Evolutionary conservation across 2,113 vertebrate species (phyloP).

Genomic region (Riparia riparia): DNA sequence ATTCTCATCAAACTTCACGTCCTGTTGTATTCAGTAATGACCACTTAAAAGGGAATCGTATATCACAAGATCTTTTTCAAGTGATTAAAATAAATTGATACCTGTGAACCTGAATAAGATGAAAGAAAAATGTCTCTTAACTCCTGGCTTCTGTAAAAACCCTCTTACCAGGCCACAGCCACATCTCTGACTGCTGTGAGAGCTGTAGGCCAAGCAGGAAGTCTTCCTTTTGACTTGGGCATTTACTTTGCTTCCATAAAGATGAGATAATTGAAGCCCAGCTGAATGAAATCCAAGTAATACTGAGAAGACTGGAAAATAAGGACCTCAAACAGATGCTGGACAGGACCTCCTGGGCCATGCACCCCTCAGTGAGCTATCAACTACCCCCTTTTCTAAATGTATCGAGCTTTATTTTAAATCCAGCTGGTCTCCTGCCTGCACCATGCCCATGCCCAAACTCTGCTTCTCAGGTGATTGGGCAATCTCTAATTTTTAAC

Average conservation of each 20-base stretch:
- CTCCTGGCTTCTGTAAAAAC: neutral
- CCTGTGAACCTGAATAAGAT: neutral
- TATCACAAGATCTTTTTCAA: neutral
- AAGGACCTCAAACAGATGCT: neutral
- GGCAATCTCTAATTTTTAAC: neutral
- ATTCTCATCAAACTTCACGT: neutral
- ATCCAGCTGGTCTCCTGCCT: neutral
- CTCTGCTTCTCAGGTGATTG: neutral
- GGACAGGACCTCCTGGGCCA: neutral
- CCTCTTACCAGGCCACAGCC: neutral
- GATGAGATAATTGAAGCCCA: neutral
- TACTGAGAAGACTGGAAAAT: neutral
- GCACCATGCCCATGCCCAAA: neutral
- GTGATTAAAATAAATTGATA: conserved; percentile 17
- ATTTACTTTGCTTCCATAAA: neutral
- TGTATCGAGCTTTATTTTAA: neutral
- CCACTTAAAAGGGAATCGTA: neutral
- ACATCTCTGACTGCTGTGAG: neutral
- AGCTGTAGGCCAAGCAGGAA: neutral
- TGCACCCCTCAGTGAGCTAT: neutral
- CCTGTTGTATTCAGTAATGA: neutral
- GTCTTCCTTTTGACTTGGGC: neutral
- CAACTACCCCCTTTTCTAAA: neutral
- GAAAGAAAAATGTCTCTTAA: neutral
- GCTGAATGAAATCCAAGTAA: neutral